Conservation (phyloP, 2,113 vertebrate species). For the Nymphicus hollandicus region DNA sequence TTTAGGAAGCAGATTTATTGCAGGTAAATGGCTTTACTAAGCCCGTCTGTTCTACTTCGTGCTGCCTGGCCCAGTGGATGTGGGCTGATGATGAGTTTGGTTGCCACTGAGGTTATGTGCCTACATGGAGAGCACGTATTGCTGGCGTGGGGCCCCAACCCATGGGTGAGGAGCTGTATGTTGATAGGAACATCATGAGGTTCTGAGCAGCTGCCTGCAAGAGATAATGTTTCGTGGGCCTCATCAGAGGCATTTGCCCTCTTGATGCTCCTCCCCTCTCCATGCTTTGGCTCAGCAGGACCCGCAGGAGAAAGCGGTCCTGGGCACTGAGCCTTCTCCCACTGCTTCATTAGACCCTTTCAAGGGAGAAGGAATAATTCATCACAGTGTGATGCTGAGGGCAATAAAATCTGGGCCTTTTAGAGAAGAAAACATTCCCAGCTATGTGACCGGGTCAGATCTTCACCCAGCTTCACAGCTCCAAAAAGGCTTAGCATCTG, state of each 20-base stretch:
- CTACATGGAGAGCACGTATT: accelerated
- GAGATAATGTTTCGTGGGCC: neutral
- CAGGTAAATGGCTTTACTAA: slow-evolving; percentile 16
- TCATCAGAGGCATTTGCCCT: neutral
- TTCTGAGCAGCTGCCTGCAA: neutral
- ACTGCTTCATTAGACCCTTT: neutral
- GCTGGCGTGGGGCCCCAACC: neutral
- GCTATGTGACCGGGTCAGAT: neutral
- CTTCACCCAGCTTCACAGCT: neutral
- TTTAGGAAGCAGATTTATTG: slow-evolving; percentile 14
- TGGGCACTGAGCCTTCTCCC: neutral
- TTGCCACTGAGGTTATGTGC: accelerated
- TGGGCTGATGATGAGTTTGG: neutral
- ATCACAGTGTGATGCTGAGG: neutral
- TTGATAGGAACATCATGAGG: neutral
- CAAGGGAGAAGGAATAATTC: neutral
- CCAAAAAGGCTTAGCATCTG: neutral
- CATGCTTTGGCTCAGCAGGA: accelerated
- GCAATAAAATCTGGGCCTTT: neutral
- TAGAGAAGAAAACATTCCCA: neutral
- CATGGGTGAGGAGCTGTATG: neutral
- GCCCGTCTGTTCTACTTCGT: neutral
- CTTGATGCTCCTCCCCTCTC: neutral
- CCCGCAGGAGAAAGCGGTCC: accelerated
- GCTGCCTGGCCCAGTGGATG: accelerated